These are phyloP conservation scores for Syrphus vitripennis DNA, from an alignment of 2,888 invertebrate species.

Conservation along the genomic window DNA sequence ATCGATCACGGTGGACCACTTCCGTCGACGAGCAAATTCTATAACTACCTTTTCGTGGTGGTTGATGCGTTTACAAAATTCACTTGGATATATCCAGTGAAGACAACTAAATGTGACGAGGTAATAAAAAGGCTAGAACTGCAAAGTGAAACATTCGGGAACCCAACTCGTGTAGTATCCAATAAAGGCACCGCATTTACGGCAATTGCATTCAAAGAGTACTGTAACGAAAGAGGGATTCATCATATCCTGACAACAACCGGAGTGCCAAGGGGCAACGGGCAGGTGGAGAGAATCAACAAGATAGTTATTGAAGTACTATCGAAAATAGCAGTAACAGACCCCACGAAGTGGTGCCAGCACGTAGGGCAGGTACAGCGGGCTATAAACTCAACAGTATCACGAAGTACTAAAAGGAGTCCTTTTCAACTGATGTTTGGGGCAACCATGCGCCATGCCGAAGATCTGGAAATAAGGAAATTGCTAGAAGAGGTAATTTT, in stretches of 20 bases:
- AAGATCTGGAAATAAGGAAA: not conserved
- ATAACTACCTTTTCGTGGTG: not conserved
- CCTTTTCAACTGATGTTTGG: constrained; percentile 10
- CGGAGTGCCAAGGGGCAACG: constrained; percentile 42
- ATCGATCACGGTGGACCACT: not conserved
- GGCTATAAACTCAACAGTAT: not conserved
- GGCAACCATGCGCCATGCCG: not conserved
- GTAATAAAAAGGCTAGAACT: not conserved
- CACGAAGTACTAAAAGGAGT: no score
- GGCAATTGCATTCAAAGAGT: constrained; percentile 41
- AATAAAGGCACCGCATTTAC: constrained; percentile 54
- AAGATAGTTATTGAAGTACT: not conserved
- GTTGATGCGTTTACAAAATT: not conserved
- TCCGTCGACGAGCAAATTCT: not conserved
- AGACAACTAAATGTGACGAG: not conserved
- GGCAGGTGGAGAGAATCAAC: no score
- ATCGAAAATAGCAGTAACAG: not conserved
- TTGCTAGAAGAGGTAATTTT: constrained; percentile 20
- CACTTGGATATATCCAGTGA: not conserved
- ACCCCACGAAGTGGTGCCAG: constrained; percentile 4
- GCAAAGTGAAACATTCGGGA: constrained; percentile 27
- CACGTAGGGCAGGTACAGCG: constrained; percentile 18
- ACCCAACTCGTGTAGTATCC: constrained; percentile 28
- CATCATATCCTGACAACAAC: constrained; percentile 28
- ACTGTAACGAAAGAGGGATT: not conserved